These are phyloP conservation scores for Crotalus horridus DNA, from an alignment of 2,113 vertebrate species.

Conservation along the genomic window DNA sequence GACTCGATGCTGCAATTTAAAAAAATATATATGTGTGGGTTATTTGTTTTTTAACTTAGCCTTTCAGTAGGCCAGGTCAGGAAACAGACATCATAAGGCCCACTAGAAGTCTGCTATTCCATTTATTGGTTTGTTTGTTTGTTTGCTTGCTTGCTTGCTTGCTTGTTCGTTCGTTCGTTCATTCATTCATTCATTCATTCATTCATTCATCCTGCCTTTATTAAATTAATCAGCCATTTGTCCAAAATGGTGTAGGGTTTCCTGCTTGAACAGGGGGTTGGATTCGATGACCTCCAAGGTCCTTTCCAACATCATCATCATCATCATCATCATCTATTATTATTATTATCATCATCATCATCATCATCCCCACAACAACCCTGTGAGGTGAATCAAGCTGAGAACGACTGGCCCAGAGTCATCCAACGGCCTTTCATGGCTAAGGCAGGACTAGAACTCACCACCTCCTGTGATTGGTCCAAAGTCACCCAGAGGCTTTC, in stretches of 20 bases:
- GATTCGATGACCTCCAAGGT: too few relatives aligned
- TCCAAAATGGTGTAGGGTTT: too few relatives aligned
- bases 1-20: slow-evolving; percentile 85
- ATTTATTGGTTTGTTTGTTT: neutral
- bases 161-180: accelerated
- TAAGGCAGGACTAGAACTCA: neutral
- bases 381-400: neutral
- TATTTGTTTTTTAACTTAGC: neutral
- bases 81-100: neutral
- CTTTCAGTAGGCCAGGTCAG: neutral
- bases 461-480: too few relatives aligned
- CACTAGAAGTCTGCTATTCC: neutral
- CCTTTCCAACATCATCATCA: too few relatives aligned
- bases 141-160: too few relatives aligned
- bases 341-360: too few relatives aligned
- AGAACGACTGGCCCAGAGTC: neutral
- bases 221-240: neutral
- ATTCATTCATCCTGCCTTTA: neutral
- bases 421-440: neutral
- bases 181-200: too few relatives aligned
- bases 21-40: neutral
- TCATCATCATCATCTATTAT: too few relatives aligned
- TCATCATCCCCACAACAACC: neutral
- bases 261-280: too few relatives aligned
- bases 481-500: too few relatives aligned